These are phyloP conservation scores for Malurus cyaneus DNA, from an alignment of 2,113 vertebrate species.

Conservation along the genomic window DNA sequence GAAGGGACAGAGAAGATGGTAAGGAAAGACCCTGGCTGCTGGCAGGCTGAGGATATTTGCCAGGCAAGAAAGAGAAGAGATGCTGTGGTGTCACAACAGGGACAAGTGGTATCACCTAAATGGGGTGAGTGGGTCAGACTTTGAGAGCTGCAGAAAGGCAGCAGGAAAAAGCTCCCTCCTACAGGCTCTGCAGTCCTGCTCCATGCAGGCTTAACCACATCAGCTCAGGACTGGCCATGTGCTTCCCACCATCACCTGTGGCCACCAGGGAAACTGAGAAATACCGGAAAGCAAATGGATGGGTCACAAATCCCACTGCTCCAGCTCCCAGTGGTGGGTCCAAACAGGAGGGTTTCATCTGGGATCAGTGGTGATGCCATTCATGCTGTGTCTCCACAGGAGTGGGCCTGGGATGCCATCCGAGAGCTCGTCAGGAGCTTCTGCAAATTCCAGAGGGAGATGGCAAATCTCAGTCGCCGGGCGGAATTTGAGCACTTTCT, in stretches of 20 bases:
- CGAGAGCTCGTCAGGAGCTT: slow-evolving; percentile 52
- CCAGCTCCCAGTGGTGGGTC: background rate
- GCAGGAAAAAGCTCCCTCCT: background rate
- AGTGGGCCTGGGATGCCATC: slow-evolving; percentile 50
- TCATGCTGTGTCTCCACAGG: slow-evolving; percentile 15
- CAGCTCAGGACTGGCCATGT: background rate
- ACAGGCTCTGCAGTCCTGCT: background rate
- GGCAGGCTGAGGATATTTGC: background rate
- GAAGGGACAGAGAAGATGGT: background rate
- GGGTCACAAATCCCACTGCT: background rate
- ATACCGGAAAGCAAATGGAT: background rate
- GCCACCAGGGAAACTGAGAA: background rate
- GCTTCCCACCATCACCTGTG: background rate
- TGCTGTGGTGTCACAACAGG: background rate
- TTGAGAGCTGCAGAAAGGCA: background rate
- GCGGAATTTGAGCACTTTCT: slow-evolving; percentile 63
- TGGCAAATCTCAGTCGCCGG: background rate
- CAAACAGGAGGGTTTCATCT: background rate
- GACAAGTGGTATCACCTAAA: background rate
- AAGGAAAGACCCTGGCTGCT: background rate
- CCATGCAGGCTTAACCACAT: background rate
- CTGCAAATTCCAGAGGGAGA: slow-evolving; percentile 65
- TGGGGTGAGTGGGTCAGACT: background rate
- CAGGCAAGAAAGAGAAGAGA: background rate
- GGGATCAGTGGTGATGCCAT: background rate